Conservation (phyloP, 1,140 invertebrate genomes). For the Mercenaria mercenaria region DNA sequence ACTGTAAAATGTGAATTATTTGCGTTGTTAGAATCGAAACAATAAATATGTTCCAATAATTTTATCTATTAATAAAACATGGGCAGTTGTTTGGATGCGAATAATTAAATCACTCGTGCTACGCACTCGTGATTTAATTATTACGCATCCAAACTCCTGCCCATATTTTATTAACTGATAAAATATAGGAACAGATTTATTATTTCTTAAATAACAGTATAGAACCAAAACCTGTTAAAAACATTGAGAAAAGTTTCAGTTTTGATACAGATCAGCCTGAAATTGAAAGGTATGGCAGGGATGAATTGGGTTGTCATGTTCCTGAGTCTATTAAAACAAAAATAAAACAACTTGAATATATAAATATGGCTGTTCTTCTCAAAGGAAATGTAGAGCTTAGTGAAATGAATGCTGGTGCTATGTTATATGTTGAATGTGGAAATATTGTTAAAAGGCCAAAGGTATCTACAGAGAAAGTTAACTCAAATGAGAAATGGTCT, state of each 20-base stretch:
- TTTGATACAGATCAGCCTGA: neutral
- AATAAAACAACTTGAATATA: constrained; percentile 21
- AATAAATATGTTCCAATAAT: too few species aligned
- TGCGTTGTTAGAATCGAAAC: too few species aligned
- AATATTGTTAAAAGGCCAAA: neutral
- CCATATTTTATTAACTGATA: too few species aligned
- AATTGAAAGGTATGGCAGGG: neutral
- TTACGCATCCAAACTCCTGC: too few species aligned
- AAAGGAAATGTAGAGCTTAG: constrained; percentile 7
- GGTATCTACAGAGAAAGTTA: constrained; percentile 6
- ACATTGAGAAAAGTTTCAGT: neutral
- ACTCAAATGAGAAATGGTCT: neutral
- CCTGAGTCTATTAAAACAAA: neutral
- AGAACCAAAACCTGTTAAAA: neutral
- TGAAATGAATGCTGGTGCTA: neutral
- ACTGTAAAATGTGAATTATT: too few species aligned
- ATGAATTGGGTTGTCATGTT: too few species aligned
- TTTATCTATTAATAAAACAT: too few species aligned
- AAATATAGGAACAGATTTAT: too few species aligned
- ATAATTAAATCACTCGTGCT: too few species aligned
- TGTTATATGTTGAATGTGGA: neutral
- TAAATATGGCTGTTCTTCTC: constrained; percentile 23
- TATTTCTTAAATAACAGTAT: neutral
- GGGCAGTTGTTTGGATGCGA: too few species aligned
- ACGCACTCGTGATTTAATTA: too few species aligned